Conservation (phyloP, 2,797 vertebrate genomes). For the Petrocephalus sullivani region DNA sequence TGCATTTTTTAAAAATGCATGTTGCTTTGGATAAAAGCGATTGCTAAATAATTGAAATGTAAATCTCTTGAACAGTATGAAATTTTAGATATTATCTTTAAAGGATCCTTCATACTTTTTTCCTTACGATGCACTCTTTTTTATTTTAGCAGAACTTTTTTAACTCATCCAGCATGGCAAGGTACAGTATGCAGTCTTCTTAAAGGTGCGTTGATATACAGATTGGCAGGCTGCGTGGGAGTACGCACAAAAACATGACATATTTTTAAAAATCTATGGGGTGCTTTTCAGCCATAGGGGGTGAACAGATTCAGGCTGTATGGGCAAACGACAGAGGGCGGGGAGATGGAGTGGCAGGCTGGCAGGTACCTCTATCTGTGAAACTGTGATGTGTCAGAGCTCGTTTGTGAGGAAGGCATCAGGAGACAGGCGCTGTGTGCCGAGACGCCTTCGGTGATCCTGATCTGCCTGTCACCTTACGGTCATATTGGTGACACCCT, state of each 20-base stretch:
- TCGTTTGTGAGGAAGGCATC: not conserved
- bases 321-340: not conserved
- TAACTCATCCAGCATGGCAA: not conserved
- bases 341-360: not conserved
- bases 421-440: not conserved
- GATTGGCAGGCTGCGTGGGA: not conserved
- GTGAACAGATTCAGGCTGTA: not conserved
- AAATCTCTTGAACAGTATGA: not conserved
- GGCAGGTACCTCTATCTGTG: not conserved
- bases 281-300: not conserved
- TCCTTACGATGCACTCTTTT: not conserved
- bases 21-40: not conserved
- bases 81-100: not conserved
- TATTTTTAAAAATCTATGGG: not conserved
- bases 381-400: not conserved
- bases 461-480: slow-evolving; percentile 7
- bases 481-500: not conserved
- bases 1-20: not conserved
- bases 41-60: not conserved
- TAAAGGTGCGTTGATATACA: not conserved
- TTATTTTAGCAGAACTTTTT: not conserved
- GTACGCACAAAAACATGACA: not conserved
- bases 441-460: not conserved
- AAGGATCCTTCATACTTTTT: not conserved
- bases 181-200: not conserved